Conservation (phyloP, 2,113 vertebrate genomes). For the Tichodroma muraria region DNA sequence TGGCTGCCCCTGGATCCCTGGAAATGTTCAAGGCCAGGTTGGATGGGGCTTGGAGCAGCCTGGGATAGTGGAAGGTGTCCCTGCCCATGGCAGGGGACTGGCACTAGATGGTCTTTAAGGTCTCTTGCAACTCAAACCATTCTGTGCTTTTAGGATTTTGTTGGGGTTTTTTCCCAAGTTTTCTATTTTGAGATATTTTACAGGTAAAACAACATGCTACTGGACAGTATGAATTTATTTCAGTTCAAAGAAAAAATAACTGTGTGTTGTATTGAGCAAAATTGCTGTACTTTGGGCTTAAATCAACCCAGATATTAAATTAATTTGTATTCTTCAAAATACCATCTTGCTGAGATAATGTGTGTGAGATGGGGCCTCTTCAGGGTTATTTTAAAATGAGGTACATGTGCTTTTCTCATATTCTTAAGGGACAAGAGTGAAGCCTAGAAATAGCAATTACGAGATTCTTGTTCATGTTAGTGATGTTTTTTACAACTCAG, state of each 20-base stretch:
- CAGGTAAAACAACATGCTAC: not conserved
- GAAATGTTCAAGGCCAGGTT: not conserved
- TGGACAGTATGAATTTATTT: not conserved
- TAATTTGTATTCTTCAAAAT: not conserved
- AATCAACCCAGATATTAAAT: not conserved
- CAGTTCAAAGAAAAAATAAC: not conserved
- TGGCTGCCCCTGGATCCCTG: not conserved
- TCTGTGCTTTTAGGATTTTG: not conserved
- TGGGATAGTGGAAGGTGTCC: not conserved
- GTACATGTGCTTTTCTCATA: not conserved
- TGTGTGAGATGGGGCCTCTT: not conserved
- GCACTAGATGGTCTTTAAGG: not conserved
- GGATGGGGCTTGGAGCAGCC: not conserved
- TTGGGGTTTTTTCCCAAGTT: fast-evolving
- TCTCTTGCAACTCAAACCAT: not conserved
- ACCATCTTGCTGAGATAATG: not conserved
- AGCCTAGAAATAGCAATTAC: not conserved
- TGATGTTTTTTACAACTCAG: not conserved
- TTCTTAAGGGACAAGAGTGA: not conserved
- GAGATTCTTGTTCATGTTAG: not conserved
- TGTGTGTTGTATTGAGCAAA: not conserved
- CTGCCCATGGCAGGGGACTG: not conserved
- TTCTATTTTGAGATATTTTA: not conserved
- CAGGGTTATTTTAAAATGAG: not conserved
- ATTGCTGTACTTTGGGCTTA: not conserved